A percentile compares a stretch with the other conserved stretches of the same genome.
phyloP scores from a whole-genome alignment of 2,113 vertebrate genomes.

The Xiphophorus maculatus region DNA sequence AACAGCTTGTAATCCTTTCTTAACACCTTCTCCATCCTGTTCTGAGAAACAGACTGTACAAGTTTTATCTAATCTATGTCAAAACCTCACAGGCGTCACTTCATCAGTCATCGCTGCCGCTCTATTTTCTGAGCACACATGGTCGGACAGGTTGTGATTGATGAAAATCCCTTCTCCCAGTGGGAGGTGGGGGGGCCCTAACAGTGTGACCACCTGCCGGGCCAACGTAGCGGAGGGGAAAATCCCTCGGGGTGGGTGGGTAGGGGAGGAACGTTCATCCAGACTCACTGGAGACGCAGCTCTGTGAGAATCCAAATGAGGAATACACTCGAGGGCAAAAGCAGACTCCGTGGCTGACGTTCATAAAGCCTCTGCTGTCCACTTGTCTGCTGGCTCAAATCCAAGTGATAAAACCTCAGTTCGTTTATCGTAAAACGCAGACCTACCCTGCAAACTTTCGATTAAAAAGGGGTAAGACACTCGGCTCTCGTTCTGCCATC shows the following conservation, averaged over 20 bases:
- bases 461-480: conserved; percentile 18
- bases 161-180: conserved; percentile 57
- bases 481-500: conserved; percentile 29
- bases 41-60: not conserved
- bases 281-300: conserved; percentile 69
- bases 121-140: conserved; percentile 18
- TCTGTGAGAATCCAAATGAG: conserved; percentile 20
- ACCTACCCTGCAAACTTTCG: conserved; percentile 3
- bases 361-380: conserved; percentile 43
- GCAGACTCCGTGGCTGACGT: conserved; percentile 18
- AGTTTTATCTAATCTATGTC: not conserved
- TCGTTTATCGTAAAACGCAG: not conserved
- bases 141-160: conserved; percentile 40
- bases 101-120: not conserved
- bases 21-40: not conserved
- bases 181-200: conserved; percentile 31
- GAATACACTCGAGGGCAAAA: conserved; percentile 21
- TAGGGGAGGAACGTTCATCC: conserved; percentile 27
- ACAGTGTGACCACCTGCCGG: conserved; percentile 68
- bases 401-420: conserved; percentile 33
- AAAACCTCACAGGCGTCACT: not conserved
- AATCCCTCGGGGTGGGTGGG: conserved; percentile 29
- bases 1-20: not conserved
- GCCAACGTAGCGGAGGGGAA: conserved; percentile 32
- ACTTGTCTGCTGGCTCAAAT: conserved; percentile 27